These are phyloP conservation scores for Enteromius anoplus DNA, from an alignment of 2,797 vertebrate species.

Conservation along the genomic window DNA sequence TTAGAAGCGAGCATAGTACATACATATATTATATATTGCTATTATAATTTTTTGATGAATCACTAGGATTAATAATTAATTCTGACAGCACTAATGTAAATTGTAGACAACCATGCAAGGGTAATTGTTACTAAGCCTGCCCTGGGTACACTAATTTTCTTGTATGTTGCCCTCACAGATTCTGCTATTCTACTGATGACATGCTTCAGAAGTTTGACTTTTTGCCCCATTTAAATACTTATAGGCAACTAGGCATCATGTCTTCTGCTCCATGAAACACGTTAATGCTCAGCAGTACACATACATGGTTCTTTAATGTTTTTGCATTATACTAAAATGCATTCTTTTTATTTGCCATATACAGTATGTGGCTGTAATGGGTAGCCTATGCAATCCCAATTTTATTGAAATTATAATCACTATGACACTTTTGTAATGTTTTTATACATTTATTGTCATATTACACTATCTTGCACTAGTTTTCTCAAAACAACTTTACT, in stretches of 20 bases:
- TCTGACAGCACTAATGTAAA: constrained; percentile 27
- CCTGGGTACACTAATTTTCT: constrained; percentile 40
- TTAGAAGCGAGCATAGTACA: constrained; percentile 21
- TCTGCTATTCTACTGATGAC: constrained; percentile 33
- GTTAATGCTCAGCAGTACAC: constrained; percentile 12
- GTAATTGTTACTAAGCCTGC: constrained; percentile 43
- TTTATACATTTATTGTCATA: too few relatives aligned
- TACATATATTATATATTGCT: not conserved
- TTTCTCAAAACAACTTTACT: too few relatives aligned
- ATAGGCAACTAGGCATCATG: constrained; percentile 32
- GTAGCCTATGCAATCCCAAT: too few relatives aligned
- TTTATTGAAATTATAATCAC: too few relatives aligned
- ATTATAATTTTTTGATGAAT: constrained; percentile 14
- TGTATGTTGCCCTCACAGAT: constrained; percentile 44
- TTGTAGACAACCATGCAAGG: constrained; percentile 35
- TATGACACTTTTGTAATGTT: too few relatives aligned
- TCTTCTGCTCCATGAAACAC: constrained; percentile 2
- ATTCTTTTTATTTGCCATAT: too few relatives aligned
- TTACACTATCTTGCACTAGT: too few relatives aligned
- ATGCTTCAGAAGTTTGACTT: constrained; percentile 46
- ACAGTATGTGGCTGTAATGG: too few relatives aligned
- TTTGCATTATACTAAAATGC: too few relatives aligned
- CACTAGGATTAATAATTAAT: constrained; percentile 24
- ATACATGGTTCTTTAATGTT: too few relatives aligned
- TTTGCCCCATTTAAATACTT: constrained; percentile 53